phyloP scores from a whole-genome alignment of 2,888 invertebrate species.

The Drosophila subsilvestris region DNA sequence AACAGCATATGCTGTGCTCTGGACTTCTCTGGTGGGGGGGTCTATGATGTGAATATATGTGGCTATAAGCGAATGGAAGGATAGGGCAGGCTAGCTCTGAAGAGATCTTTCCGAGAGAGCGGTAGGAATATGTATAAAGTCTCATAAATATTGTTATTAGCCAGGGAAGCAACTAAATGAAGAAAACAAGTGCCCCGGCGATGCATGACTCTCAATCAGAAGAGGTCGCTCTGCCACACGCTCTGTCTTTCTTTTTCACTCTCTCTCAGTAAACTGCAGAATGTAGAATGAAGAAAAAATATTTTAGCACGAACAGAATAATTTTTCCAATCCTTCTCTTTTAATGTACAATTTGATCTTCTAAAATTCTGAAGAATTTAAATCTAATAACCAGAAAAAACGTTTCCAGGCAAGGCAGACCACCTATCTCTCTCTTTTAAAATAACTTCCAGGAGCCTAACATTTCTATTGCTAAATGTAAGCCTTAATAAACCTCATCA shows the following conservation, averaged over 20 bases:
- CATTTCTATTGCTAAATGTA: neutral
- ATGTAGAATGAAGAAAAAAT: too few relatives aligned
- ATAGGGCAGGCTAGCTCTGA: neutral
- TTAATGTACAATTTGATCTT: neutral
- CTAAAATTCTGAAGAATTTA: neutral
- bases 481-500: neutral
- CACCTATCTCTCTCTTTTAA: too few relatives aligned
- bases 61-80: neutral
- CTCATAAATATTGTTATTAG: neutral
- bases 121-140: neutral
- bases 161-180: neutral
- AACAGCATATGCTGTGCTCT: neutral
- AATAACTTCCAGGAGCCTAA: neutral
- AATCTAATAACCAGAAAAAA: too few relatives aligned
- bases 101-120: neutral
- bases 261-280: neutral
- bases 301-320: too few relatives aligned
- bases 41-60: neutral
- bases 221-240: too few relatives aligned
- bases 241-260: too few relatives aligned
- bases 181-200: neutral
- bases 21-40: neutral
- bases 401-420: too few relatives aligned
- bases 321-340: neutral
- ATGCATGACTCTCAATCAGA: neutral